Conservation (phyloP, 2,797 vertebrate species). For the Poecilia gillii region DNA sequence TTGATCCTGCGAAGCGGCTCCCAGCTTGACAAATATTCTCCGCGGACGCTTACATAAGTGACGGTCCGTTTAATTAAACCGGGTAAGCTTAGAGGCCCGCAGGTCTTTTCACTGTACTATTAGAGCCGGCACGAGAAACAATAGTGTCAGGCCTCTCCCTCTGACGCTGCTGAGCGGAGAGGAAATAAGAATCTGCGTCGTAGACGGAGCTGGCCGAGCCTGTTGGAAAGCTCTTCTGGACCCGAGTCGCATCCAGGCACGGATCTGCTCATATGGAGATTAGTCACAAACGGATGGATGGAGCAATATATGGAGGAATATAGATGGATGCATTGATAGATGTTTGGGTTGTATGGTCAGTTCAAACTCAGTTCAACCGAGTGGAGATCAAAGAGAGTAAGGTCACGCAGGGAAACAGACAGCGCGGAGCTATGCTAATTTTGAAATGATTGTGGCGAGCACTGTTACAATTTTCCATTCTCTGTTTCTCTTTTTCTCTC, state of each 20-base stretch:
- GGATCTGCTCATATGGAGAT: conserved; percentile 61
- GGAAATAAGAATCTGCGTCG: conserved; percentile 74
- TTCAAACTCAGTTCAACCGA: conserved; percentile 72
- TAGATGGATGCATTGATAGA: conserved; percentile 33
- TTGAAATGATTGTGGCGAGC: conserved; percentile 47
- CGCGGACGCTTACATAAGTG: conserved; percentile 68
- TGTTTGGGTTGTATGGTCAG: conserved; percentile 52
- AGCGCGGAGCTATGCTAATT: conserved; percentile 48
- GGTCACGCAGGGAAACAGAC: conserved; percentile 53
- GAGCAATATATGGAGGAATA: conserved; percentile 44
- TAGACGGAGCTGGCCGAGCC: conserved; percentile 52
- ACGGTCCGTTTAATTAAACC: conserved; percentile 79
- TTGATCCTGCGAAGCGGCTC: conserved; percentile 71
- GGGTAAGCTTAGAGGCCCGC: conserved; percentile 75
- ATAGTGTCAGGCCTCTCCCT: conserved; percentile 66
- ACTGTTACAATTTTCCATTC: conserved; percentile 32
- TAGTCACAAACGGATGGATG: conserved; percentile 41
- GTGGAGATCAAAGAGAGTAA: conserved; percentile 64
- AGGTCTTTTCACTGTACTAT: conserved; percentile 76
- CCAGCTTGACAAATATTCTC: conserved; percentile 77
- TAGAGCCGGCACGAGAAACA: conserved; percentile 75
- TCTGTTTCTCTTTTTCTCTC: not conserved
- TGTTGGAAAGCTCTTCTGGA: conserved; percentile 64
- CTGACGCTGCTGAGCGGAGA: conserved; percentile 59
- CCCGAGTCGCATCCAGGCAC: conserved; percentile 55